Percentiles rank a stretch among this genome's conserved stretches.
These are phyloP conservation scores for Mechanitis mazaeus DNA, from an alignment of 2,888 invertebrate species.

Conservation along the genomic window DNA sequence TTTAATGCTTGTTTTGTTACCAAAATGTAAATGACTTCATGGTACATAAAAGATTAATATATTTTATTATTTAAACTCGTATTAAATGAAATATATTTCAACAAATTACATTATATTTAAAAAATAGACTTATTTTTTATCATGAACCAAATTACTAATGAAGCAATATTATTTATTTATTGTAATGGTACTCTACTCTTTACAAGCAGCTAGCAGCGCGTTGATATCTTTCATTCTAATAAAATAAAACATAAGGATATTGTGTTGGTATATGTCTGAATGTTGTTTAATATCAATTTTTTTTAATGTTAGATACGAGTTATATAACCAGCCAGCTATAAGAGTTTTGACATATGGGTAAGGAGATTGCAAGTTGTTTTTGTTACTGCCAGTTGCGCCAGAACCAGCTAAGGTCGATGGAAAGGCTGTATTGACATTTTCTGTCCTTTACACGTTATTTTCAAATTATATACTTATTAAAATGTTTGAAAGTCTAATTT, in stretches of 20 bases:
- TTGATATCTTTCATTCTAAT: conserved; percentile 24
- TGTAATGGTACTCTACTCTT: not conserved
- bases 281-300: not conserved
- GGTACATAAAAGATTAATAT: no score
- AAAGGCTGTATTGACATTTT: conserved; percentile 25
- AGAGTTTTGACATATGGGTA: not conserved
- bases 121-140: not conserved
- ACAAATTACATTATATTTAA: no score
- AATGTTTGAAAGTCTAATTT: no score
- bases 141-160: not conserved
- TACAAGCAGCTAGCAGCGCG: not conserved
- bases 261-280: not conserved
- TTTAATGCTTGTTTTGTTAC: no score
- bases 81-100: no score
- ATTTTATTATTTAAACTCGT: no score
- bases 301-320: not conserved
- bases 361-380: conserved; percentile 1
- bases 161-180: not conserved
- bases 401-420: conserved; percentile 30
- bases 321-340: not conserved
- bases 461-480: not conserved
- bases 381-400: conserved; percentile 16
- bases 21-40: no score
- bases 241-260: not conserved
- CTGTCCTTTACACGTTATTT: conserved; percentile 9